Evolutionary conservation across 2,888 invertebrate species (phyloP), one percentile per base, ranked within the genome.

Genomic region (Leuctra nigra): DNA sequence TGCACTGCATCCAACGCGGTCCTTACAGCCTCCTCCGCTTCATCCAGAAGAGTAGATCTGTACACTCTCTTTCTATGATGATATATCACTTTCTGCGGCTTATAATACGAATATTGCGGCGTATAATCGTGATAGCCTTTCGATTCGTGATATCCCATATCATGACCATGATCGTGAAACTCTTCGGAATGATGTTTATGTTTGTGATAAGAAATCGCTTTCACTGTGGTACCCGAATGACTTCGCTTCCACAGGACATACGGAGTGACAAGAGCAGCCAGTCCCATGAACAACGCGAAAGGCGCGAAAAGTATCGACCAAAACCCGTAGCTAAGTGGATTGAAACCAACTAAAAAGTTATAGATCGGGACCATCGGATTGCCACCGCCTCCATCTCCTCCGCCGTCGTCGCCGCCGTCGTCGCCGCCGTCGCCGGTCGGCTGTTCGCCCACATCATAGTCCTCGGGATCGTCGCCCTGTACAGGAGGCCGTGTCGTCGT

Each of bases 301-400:
- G 44, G 44, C 23, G 44, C 44, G 2, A 44, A 23, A 20, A 44
- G 44, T 4, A 44, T 7, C 22, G 44, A 44, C 44, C 44, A 44
- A n/a, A 44, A 23, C 6, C 44, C 44, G 23, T 44, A 44, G n/a
- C 44, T 44, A 4, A 44, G 23, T 2, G 44, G 44, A 44, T 44
- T 44, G 22, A 44, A 44, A 2, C 44, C 44, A n/a, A 20, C 23
- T 20, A 44, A n/a, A 23, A 44, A 44, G 44, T 44, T 44, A n/a
- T 22, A 20, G 44, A 44, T 29, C 44, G 44, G 44, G 11, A 6
- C 29, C 11, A 29, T 11, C 11, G 29, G 29, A 29, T 23, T 23
- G 2, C 2, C 25, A 20, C 20, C 50, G n/a, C 20, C 50, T 2
- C 22, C 44, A 4, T 2, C 25, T 22, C 20, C 50, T 4, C 20